Percentiles rank a stretch among this genome's conserved stretches.
These are phyloP conservation scores for Drosophila willistoni DNA, from an alignment of 1,140 invertebrate genomes.

Conservation along the genomic window DNA sequence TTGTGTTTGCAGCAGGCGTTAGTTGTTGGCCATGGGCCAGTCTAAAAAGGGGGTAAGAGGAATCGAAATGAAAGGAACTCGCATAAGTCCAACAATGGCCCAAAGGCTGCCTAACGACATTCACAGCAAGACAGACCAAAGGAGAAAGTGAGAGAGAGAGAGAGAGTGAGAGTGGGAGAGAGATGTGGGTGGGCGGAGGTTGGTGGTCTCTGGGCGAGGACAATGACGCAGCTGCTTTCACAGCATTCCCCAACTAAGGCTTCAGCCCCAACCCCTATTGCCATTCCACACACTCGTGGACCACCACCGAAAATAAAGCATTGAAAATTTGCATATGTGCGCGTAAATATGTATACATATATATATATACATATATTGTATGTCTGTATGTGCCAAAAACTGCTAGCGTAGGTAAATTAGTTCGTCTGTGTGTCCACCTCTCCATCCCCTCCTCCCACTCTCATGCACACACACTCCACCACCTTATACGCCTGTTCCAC, in stretches of 20 bases:
- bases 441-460: background rate
- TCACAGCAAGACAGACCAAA: background rate
- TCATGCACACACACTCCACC: background rate
- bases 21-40: background rate
- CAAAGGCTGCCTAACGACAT: slow-evolving; percentile 68
- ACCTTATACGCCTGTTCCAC: slow-evolving; percentile 6
- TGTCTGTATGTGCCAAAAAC: slow-evolving; percentile 59
- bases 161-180: background rate
- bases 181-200: background rate
- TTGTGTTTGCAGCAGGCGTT: slow-evolving; percentile 31
- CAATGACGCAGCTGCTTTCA: slow-evolving; percentile 43
- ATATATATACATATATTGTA: slow-evolving; percentile 24
- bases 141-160: background rate
- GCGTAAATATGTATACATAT: slow-evolving; percentile 10
- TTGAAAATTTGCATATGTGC: slow-evolving; percentile 73
- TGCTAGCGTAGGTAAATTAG: slow-evolving; percentile 79
- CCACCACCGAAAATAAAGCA: slow-evolving; percentile 69
- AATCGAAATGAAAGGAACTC: slow-evolving; percentile 66
- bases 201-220: slow-evolving; percentile 15
- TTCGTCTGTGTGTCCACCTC: slow-evolving; percentile 39
- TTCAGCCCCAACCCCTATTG: background rate
- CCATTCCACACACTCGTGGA: slow-evolving; percentile 30
- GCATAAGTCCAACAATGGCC: slow-evolving; percentile 71
- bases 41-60: slow-evolving; percentile 11
- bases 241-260: background rate